Evolutionary conservation across 2,888 invertebrate species (phyloP), one percentile per base, ranked within the genome.

Genomic region (Adelphocoris suturalis): DNA sequence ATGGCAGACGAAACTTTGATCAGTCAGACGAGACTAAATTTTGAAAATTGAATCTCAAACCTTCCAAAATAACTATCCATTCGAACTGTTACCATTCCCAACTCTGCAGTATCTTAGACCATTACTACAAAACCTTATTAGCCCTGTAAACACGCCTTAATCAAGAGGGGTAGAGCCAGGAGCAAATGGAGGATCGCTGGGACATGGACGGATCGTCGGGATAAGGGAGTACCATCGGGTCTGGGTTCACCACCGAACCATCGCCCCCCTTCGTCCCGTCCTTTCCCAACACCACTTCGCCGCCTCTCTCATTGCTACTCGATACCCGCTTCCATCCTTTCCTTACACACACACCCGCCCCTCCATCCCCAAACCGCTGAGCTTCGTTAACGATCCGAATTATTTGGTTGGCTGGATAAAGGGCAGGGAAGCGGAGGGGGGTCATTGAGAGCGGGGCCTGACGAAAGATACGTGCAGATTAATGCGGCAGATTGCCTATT

Each of bases 301-400:
- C 52, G 2, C 16, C 12, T 1, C 12, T 16, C 52, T 52, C 52
- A n/a, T n/a, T n/a, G 52, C 16, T 52, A 52, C 52, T 52, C 12
- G 52, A 52, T 52, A 52, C 52, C 52, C 52, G 1, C 16, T 7
- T 52, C 52, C 11, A 13, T 11, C 52, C 52, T 52, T 52, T 16
- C 52, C 52, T 16, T 52, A 37, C 37, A 37, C 7, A n/a, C n/a
- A 37, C 12, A 5, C 52, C 52, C 13, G 52, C 16, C 52, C 5
- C 52, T 52, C 12, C 52, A 3, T 5, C 11, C 52, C 52, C 12
- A 52, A 14, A 52, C 52, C 52, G 52, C 16, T 52, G 12, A 52
- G 52, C 52, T 52, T 52, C 52, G 52, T 52, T 52, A 52, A 52
- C 52, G 52, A 52, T 52, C 52, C 52, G 52, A 52, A 52, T 52